phyloP scores from a whole-genome alignment of 1,140 invertebrate species.

The Drosophila repletoides region DNA sequence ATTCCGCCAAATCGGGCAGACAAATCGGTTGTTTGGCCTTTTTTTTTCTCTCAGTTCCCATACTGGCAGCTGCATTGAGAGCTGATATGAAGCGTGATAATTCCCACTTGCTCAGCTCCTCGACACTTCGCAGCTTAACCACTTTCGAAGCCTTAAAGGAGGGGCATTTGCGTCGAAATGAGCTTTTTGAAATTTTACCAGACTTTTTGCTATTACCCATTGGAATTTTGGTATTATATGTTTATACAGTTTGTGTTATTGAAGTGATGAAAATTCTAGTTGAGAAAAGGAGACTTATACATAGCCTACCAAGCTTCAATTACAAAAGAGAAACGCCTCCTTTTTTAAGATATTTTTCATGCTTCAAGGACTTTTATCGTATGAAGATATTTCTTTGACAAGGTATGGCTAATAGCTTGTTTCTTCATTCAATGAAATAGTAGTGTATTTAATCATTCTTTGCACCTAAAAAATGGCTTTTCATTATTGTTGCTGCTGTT shows the following conservation, averaged over 20 bases:
- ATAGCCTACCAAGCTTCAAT: conserved; percentile 22
- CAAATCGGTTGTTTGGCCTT: too few species aligned
- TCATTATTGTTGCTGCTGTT: too few species aligned
- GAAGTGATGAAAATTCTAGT: neutral
- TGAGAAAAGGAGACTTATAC: neutral
- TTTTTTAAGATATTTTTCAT: too few species aligned
- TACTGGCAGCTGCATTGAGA: conserved; percentile 4
- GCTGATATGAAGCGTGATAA: conserved; percentile 1
- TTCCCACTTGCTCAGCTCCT: neutral
- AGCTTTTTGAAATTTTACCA: neutral
- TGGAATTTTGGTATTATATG: neutral
- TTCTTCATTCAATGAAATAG: too few species aligned
- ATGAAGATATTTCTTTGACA: too few species aligned
- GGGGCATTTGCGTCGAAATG: neutral
- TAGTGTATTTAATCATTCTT: too few species aligned
- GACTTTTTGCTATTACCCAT: neutral
- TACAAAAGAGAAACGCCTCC: too few species aligned
- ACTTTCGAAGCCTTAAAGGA: neutral
- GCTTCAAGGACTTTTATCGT: too few species aligned
- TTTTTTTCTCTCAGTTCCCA: neutral
- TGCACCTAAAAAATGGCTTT: too few species aligned
- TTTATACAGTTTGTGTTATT: neutral
- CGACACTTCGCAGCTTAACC: neutral
- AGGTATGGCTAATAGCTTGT: too few species aligned
- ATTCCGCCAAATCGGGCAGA: too few species aligned